Percentiles rank a stretch among this genome's conserved stretches.
phyloP scores from a whole-genome alignment of 2,113 vertebrate genomes.

The Shinisaurus crocodilurus region DNA sequence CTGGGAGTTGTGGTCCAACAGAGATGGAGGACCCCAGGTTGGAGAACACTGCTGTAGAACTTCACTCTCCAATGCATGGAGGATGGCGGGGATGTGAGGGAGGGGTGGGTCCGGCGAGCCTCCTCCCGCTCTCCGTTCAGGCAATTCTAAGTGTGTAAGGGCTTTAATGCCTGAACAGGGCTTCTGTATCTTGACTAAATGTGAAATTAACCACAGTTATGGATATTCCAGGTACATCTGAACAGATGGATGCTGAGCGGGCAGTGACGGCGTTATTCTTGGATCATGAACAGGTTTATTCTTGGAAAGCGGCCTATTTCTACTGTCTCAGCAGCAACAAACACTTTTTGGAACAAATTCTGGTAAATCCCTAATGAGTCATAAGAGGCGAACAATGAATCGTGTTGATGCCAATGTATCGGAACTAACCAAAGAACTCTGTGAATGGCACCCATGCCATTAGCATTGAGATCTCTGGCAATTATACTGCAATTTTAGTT shows the following conservation, averaged over 20 bases:
- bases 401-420: constrained; percentile 8
- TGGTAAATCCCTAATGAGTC: constrained; percentile 79
- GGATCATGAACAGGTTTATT: constrained; percentile 76
- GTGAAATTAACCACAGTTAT: constrained; percentile 19
- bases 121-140: neutral
- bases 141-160: neutral
- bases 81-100: too few species aligned
- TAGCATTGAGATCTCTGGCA: constrained; percentile 4
- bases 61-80: neutral
- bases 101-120: neutral
- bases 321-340: constrained; percentile 91
- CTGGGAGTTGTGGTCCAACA: too few species aligned
- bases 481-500: neutral
- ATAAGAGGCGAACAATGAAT: neutral
- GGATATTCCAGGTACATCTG: constrained; percentile 57
- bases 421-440: neutral
- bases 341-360: constrained; percentile 94
- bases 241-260: constrained; percentile 72
- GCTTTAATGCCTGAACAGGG: neutral
- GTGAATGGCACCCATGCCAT: neutral
- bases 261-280: constrained; percentile 85
- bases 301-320: constrained; percentile 91
- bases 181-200: neutral
- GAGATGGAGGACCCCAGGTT: too few species aligned
- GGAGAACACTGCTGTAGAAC: too few species aligned